Evolutionary conservation across 1,140 invertebrate genomes (phyloP).

Genomic region (Drosophila triauraria): DNA sequence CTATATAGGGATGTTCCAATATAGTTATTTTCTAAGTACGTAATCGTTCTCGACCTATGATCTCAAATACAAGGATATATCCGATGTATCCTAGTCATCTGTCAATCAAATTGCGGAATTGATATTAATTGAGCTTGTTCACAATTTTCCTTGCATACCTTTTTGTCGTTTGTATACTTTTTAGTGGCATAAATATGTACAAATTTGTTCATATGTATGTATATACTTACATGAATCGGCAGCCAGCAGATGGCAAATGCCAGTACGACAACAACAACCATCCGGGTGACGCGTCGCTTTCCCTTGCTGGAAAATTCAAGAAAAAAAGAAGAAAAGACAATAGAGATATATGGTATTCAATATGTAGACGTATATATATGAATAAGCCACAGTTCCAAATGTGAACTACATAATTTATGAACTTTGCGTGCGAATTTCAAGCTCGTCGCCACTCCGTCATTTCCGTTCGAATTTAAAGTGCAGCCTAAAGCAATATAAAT

Average conservation of each 20-base stretch:
- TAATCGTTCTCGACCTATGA: too few species aligned
- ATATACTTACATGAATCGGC: conserved; percentile 93
- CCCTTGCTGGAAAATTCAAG: conserved; percentile 87
- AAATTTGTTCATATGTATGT: background rate
- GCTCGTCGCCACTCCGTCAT: conserved; percentile 12
- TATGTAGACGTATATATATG: conserved; percentile 5
- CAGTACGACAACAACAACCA: conserved; percentile 97
- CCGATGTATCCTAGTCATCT: background rate
- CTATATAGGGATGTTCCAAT: too few species aligned
- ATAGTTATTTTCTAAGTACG: too few species aligned
- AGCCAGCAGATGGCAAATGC: conserved; percentile 98
- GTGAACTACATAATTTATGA: conserved; percentile 55
- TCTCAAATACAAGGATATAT: background rate
- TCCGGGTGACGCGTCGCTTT: conserved; percentile 95
- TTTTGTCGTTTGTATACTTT: background rate
- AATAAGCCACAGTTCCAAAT: conserved; percentile 46
- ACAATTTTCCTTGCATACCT: background rate
- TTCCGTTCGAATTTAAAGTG: conserved; percentile 18
- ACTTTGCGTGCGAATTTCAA: conserved; percentile 31
- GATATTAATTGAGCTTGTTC: background rate
- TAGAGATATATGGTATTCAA: background rate
- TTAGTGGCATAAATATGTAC: background rate
- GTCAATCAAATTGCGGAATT: background rate
- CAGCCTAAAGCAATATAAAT: background rate
- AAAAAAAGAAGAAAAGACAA: background rate